Evolutionary conservation across 2,888 invertebrate genomes (phyloP), one percentile per base, ranked within the genome.

Genomic region (Lathronympha strigana): DNA sequence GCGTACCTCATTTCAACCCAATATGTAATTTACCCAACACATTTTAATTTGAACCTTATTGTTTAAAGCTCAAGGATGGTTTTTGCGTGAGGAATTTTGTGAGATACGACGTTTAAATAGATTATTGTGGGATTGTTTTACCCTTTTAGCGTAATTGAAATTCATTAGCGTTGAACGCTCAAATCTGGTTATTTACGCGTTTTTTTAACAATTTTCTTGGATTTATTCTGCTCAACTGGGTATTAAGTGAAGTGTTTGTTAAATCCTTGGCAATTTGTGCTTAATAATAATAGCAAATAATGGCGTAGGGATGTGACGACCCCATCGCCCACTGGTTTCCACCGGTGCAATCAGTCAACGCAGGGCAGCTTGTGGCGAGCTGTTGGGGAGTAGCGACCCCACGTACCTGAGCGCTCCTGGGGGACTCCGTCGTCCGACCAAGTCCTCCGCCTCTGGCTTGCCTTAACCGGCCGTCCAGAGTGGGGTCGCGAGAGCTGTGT

Each of bases 61-160:
- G 2, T 6, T 13, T 4, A 21, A 0, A 4, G 0, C 0, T 21
- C 4, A 31, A 45, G 31, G 43, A 21, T 11, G 28, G 1, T 8
- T 31, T 19, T 19, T 31, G 28, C 31, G 2, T 31, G n/a, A 1
- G 3, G 2, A 17, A 4, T 19, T 13, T 19, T 0, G 19, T 43
- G n/a, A 45, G 57, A 45, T 57, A 21, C 1, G 43, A 45, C 28
- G 19, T 53, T 45, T 43, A 15, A n/a, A 11, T 4, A 53, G 36
- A 8, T 21, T 4, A 49, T 17, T 1, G 23, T 33, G 36, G 33
- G 33, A 25, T 45, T 53, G 58, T 47, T 25, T 50, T 36, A 49
- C 36, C 61, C 51, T 53, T 61, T 61, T 43, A 61, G 28, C 51
- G 31, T 33, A 61, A 61, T 53, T 53, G 61, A 61, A 61, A 51